Evolutionary conservation across 2,113 vertebrate genomes (phyloP).

Genomic region (Actenoides hombroni): DNA sequence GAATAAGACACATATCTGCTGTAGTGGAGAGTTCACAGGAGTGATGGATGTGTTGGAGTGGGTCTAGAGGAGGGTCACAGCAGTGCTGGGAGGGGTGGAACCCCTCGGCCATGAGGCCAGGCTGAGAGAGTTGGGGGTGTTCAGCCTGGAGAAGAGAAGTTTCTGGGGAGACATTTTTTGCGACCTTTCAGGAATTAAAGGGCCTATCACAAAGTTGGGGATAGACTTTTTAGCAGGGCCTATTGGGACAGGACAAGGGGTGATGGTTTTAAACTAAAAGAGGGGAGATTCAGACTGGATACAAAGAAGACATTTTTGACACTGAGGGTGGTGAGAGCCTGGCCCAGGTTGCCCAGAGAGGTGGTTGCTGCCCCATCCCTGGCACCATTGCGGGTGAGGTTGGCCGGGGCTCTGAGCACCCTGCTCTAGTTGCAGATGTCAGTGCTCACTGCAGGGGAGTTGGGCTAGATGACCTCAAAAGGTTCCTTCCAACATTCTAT

Average conservation of each 20-base stretch:
- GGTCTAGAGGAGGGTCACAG: not conserved
- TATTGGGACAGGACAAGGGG: not conserved
- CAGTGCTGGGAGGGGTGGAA: not conserved
- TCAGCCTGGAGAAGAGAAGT: not conserved
- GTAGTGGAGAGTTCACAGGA: not conserved
- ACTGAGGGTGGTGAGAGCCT: not conserved
- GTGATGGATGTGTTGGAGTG: not conserved
- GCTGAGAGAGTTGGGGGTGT: not conserved
- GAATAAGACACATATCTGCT: not conserved
- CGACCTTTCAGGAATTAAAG: not conserved
- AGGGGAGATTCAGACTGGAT: not conserved
- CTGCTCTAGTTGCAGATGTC: not conserved
- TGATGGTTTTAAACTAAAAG: not conserved
- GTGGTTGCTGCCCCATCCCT: not conserved
- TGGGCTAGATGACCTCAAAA: not conserved
- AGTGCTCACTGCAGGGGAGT: not conserved
- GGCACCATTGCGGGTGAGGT: not conserved
- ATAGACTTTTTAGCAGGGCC: not conserved
- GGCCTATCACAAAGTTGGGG: not conserved
- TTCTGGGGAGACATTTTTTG: not conserved
- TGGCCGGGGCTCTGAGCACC: not conserved
- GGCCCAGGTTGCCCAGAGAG: not conserved
- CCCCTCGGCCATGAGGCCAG: not conserved
- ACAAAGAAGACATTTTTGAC: not conserved
- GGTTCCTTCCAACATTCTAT: not conserved